Conservation (phyloP, 2,797 vertebrate species). For the Gallirallus australis region DNA sequence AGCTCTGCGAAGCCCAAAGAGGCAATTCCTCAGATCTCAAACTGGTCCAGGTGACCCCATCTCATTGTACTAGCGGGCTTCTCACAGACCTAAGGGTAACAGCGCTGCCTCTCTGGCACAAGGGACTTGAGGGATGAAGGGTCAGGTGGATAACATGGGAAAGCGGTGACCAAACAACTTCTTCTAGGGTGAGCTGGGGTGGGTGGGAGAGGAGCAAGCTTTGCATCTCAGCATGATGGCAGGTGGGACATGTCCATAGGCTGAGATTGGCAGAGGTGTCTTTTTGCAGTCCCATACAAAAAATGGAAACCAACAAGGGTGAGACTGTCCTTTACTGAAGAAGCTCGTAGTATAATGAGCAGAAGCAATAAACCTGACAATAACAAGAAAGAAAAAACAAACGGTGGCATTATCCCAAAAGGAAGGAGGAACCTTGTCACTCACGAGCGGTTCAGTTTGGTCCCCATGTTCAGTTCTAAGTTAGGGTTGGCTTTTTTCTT, state of each 20-base stretch:
- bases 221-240: slow-evolving; percentile 23
- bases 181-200: slow-evolving; percentile 21
- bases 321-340: slow-evolving; percentile 72
- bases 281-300: slow-evolving; percentile 63
- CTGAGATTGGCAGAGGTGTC: slow-evolving; percentile 44
- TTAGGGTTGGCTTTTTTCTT: slow-evolving; percentile 10
- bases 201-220: slow-evolving; percentile 21
- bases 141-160: neutral
- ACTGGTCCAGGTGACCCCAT: neutral
- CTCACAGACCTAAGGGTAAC: neutral
- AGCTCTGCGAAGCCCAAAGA: neutral
- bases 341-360: slow-evolving; percentile 77
- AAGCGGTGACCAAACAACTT: neutral
- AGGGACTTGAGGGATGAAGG: neutral
- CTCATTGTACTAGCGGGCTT: neutral
- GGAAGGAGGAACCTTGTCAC: slow-evolving; percentile 69
- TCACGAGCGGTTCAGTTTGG: slow-evolving; percentile 65
- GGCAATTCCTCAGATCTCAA: neutral
- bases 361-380: slow-evolving; percentile 76
- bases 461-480: slow-evolving; percentile 70
- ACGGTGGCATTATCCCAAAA: slow-evolving; percentile 68
- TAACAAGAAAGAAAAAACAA: slow-evolving; percentile 53
- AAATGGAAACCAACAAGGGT: slow-evolving; percentile 53
- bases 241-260: neutral
- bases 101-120: neutral